Evolutionary conservation across 1,140 invertebrate genomes (phyloP).

Genomic region (Phenacoccus solenopsis): DNA sequence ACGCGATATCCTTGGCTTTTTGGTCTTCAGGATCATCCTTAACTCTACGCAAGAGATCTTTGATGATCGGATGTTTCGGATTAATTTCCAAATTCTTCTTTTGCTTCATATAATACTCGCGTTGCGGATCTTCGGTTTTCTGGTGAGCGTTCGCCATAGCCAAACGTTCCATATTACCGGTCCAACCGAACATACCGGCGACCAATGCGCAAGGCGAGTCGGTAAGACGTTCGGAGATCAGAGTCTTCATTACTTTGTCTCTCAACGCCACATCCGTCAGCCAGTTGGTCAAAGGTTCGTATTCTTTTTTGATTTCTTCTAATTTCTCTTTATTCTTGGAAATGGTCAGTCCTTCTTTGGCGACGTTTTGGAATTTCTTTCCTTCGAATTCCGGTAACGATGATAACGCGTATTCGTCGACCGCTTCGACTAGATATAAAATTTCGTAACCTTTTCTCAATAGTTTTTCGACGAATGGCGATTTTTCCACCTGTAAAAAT

Average conservation of each 20-base stretch:
- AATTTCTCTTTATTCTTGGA: constrained; percentile 69
- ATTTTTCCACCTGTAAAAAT: constrained; percentile 54
- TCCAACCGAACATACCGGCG: constrained; percentile 95
- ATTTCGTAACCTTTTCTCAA: constrained; percentile 94
- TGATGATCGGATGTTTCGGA: constrained; percentile 89
- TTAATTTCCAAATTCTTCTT: constrained; percentile 98
- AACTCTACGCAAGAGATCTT: constrained; percentile 74
- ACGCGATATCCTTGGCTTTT: constrained; percentile 72
- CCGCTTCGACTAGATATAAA: constrained; percentile 86
- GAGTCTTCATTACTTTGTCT: constrained; percentile 68
- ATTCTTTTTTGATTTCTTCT: constrained; percentile 66
- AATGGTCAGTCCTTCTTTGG: constrained; percentile 91
- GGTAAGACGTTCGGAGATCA: constrained; percentile 78
- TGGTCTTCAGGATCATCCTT: constrained; percentile 65
- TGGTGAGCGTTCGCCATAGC: constrained; percentile 94
- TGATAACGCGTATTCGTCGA: constrained; percentile 96
- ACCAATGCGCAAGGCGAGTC: constrained; percentile 92
- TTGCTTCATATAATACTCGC: constrained; percentile 83
- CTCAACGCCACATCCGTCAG: constrained; percentile 73
- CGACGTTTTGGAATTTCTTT: constrained; percentile 99
- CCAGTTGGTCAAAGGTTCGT: constrained; percentile 87
- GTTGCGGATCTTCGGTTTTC: constrained; percentile 84
- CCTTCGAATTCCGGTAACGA: constrained; percentile 97
- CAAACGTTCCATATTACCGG: constrained; percentile 97
- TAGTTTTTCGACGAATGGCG: constrained; percentile 91